phyloP scores from a whole-genome alignment of 2,888 invertebrate genomes.

The Meganola albula region DNA sequence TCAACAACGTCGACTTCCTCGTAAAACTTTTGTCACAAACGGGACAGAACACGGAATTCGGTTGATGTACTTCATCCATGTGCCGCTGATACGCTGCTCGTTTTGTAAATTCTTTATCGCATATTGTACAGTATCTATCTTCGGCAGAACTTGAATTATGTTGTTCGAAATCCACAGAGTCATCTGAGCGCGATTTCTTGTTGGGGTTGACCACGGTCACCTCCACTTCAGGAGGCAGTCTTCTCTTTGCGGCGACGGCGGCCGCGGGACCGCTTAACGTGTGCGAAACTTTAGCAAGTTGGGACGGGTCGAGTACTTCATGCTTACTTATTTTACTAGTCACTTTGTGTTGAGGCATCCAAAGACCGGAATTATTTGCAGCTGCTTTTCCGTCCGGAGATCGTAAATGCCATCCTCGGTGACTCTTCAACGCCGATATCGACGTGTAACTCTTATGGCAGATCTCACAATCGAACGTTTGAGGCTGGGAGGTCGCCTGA shows the following conservation, averaged over 20 bases:
- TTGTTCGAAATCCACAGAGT: conserved; percentile 62
- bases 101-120: conserved; percentile 79
- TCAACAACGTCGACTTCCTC: conserved; percentile 78
- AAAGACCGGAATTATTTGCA: conserved; percentile 69
- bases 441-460: conserved; percentile 82
- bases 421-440: conserved; percentile 81
- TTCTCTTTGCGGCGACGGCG: conserved; percentile 49
- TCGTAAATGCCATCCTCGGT: conserved; percentile 82
- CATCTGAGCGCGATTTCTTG: conserved; percentile 67
- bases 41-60: conserved; percentile 77
- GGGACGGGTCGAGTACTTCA: conserved; percentile 59
- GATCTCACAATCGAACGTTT: conserved; percentile 79
- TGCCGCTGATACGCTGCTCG: conserved; percentile 79
- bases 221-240: conserved; percentile 71
- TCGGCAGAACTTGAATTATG: conserved; percentile 62
- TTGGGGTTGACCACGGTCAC: conserved; percentile 73
- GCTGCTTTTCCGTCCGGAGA: conserved; percentile 76
- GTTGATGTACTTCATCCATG: conserved; percentile 75
- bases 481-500: conserved; percentile 47
- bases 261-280: conserved; percentile 24
- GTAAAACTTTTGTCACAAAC: conserved; percentile 81
- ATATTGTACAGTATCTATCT: conserved; percentile 76
- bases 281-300: conserved; percentile 42
- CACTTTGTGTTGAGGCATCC: conserved; percentile 76
- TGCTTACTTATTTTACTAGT: conserved; percentile 72